Percentiles rank a stretch among this genome's conserved stretches.
Conservation (phyloP, 2,113 vertebrate species). For the Gavialis gangeticus region DNA sequence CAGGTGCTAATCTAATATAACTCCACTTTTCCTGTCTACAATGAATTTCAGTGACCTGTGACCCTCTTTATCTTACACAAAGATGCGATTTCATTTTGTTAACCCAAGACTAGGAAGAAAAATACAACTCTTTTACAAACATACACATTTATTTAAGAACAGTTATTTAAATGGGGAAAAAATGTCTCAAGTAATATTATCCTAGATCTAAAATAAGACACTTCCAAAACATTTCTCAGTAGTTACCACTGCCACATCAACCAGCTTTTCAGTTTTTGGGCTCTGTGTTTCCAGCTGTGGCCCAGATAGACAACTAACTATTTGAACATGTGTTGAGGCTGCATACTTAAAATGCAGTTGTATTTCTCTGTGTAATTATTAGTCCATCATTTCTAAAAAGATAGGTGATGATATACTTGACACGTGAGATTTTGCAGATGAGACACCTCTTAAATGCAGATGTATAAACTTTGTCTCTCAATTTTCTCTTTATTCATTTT, state of each 20-base stretch:
- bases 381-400: not conserved
- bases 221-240: not conserved
- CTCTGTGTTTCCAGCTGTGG: not conserved
- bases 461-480: conserved; percentile 9
- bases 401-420: not conserved
- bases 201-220: not conserved
- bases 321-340: not conserved
- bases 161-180: not conserved
- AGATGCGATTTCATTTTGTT: not conserved
- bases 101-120: not conserved
- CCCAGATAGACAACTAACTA: not conserved
- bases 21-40: not conserved
- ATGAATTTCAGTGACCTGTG: not conserved
- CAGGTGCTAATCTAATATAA: not conserved
- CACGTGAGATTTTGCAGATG: rapidly evolving
- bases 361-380: not conserved
- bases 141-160: not conserved
- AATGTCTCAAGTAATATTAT: not conserved
- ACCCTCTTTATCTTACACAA: not conserved
- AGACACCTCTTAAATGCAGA: not conserved
- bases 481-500: conserved; percentile 40
- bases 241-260: not conserved
- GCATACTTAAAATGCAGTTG: not conserved
- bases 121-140: not conserved
- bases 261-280: not conserved